Conservation (phyloP, 2,888 invertebrate genomes). For the Odiellus spinosus region DNA sequence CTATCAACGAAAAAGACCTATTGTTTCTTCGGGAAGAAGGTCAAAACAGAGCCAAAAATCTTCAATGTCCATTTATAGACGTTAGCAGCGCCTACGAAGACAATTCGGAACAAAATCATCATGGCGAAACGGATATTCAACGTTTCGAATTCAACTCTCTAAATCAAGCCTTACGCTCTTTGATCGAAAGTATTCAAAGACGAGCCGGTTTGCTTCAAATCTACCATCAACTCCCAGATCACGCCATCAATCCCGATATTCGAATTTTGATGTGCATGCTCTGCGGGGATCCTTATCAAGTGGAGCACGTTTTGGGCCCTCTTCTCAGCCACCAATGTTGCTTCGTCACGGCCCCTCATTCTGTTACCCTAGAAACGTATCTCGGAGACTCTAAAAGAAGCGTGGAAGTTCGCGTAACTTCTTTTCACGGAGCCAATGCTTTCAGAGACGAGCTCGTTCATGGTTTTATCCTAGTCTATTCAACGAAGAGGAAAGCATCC, state of each 20-base stretch:
- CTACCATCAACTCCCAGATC: conserved; percentile 53
- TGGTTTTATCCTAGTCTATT: conserved; percentile 87
- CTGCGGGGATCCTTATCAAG: conserved; percentile 83
- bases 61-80: conserved; percentile 73
- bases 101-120: conserved; percentile 30
- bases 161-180: conserved; percentile 50
- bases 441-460: conserved; percentile 83
- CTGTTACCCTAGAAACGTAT: conserved; percentile 78
- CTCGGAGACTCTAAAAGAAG: conserved; percentile 68
- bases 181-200: conserved; percentile 60
- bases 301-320: conserved; percentile 75
- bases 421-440: conserved; percentile 66
- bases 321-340: conserved; percentile 72
- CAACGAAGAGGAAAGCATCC: conserved; percentile 84
- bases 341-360: conserved; percentile 58
- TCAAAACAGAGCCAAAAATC: conserved; percentile 68
- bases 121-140: conserved; percentile 20
- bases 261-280: conserved; percentile 89
- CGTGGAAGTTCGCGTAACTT: conserved; percentile 28
- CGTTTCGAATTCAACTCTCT: conserved; percentile 29
- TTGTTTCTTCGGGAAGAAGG: conserved; percentile 72
- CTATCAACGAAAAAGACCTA: conserved; percentile 68
- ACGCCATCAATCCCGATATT: conserved; percentile 63
- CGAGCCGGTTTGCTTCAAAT: conserved; percentile 55
- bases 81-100: conserved; percentile 32